A percentile compares a stretch with the other conserved stretches of the same genome.
Evolutionary conservation across 1,140 invertebrate species (phyloP).

Genomic region (Drosophila ogumai): DNA sequence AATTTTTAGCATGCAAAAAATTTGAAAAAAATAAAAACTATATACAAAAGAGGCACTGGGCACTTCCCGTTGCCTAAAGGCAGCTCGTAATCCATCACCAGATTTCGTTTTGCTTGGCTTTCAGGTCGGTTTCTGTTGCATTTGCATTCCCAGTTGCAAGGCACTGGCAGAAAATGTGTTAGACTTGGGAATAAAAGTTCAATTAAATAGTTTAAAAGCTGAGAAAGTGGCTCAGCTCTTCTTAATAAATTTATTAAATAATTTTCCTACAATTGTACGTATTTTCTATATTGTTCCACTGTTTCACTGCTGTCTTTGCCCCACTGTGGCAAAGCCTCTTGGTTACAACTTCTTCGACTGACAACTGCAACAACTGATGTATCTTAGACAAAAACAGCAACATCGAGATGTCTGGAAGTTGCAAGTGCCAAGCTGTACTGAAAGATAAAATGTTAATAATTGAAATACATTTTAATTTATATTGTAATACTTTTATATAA

Average conservation of each 20-base stretch:
- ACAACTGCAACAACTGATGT: slow-evolving; percentile 80
- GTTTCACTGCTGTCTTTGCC: slow-evolving; percentile 17
- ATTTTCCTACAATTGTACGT: not conserved
- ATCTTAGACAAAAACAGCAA: slow-evolving; percentile 74
- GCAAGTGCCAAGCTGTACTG: slow-evolving; percentile 18
- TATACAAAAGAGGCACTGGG: slow-evolving; percentile 6
- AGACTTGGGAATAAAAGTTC: accelerated
- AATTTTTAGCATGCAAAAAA: slow-evolving; percentile 24
- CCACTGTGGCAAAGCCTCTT: slow-evolving; percentile 63
- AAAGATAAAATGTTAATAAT: not conserved
- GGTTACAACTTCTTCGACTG: slow-evolving; percentile 78
- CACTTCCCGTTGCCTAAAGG: slow-evolving; percentile 55
- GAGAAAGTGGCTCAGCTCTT: not conserved
- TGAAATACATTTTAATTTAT: too few species aligned
- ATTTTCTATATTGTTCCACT: slow-evolving; percentile 33
- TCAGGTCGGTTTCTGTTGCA: slow-evolving; percentile 50
- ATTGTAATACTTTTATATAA: not conserved
- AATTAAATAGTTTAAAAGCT: not conserved
- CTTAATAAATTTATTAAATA: not conserved
- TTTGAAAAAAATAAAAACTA: not conserved
- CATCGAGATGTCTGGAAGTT: slow-evolving; percentile 63
- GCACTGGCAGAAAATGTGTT: not conserved
- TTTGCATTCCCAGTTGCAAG: slow-evolving; percentile 56
- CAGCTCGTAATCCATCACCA: slow-evolving; percentile 66
- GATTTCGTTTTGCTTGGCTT: slow-evolving; percentile 43